A percentile compares a stretch with the other conserved stretches of the same genome.
Evolutionary conservation across 2,888 invertebrate species (phyloP).

Genomic region (Mythimna impura): DNA sequence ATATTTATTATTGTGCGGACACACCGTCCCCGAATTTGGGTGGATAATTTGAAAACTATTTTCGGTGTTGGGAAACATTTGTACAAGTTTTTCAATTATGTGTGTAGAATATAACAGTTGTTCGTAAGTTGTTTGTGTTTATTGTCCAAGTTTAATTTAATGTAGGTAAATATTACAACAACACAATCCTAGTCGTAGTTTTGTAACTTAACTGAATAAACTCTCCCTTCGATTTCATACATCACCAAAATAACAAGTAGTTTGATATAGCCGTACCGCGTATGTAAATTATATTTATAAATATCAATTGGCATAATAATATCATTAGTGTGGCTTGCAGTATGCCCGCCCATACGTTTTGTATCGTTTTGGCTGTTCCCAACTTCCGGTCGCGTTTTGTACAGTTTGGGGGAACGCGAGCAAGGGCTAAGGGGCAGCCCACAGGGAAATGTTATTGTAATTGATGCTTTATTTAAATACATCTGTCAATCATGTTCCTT

Average conservation of each 20-base stretch:
- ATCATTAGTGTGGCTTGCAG: slow-evolving; percentile 79
- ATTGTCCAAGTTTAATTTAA: slow-evolving; percentile 39
- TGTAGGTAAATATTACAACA: slow-evolving; percentile 11
- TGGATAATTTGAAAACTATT: slow-evolving; percentile 77
- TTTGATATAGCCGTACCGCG: slow-evolving; percentile 22
- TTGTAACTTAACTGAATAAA: slow-evolving; percentile 21
- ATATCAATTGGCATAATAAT: slow-evolving; percentile 78
- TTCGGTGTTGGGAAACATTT: slow-evolving; percentile 68
- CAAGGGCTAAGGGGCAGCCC: slow-evolving; percentile 39
- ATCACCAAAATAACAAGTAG: slow-evolving; percentile 30
- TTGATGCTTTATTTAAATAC: slow-evolving; percentile 52
- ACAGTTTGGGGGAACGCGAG: slow-evolving; percentile 65
- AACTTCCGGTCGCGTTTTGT: slow-evolving; percentile 76
- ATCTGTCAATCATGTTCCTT: slow-evolving; percentile 48
- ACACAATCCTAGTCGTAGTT: slow-evolving; percentile 2
- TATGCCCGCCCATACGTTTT: slow-evolving; percentile 87
- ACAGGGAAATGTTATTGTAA: slow-evolving; percentile 44
- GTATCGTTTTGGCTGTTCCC: slow-evolving; percentile 79
- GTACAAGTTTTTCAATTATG: slow-evolving; percentile 64
- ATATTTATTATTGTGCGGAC: slow-evolving; percentile 84
- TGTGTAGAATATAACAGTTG: slow-evolving; percentile 35
- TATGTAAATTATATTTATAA: slow-evolving; percentile 50
- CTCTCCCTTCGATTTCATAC: neutral
- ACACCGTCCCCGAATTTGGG: slow-evolving; percentile 71
- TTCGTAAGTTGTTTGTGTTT: slow-evolving; percentile 44